phyloP scores from a whole-genome alignment of 2,888 invertebrate genomes.

The Napeogenes sylphis region DNA sequence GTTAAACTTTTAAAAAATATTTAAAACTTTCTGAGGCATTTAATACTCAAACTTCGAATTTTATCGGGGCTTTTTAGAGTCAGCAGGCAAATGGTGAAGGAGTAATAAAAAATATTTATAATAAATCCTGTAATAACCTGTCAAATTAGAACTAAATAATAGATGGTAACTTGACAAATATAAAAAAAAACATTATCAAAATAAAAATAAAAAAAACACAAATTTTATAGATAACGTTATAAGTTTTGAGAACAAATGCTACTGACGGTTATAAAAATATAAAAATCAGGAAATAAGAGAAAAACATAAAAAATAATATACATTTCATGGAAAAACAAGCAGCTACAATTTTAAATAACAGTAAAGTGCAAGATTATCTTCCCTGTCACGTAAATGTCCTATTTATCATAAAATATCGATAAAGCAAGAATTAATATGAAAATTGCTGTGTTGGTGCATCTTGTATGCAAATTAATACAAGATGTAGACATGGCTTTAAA shows the following conservation, averaged over 20 bases:
- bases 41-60: not conserved
- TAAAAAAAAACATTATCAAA: no score
- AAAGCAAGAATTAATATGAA: conserved; percentile 18
- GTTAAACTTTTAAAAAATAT: not conserved
- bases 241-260: no score
- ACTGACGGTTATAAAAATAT: no score
- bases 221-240: no score
- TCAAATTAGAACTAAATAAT: no score
- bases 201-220: no score
- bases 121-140: no score
- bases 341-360: not conserved
- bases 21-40: not conserved
- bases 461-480: conserved; percentile 21
- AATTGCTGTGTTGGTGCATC: conserved; percentile 22
- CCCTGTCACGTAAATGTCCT: not conserved
- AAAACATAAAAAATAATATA: no score
- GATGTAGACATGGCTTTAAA: conserved; percentile 21
- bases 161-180: no score
- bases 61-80: not conserved
- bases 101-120: no score
- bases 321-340: not conserved
- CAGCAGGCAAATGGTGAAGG: not conserved
- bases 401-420: conserved; percentile 4
- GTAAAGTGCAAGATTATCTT: not conserved
- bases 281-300: no score